Evolutionary conservation across 2,888 invertebrate genomes (phyloP), one percentile per base, ranked within the genome.

Genomic region (Phanerotoma sp.): DNA sequence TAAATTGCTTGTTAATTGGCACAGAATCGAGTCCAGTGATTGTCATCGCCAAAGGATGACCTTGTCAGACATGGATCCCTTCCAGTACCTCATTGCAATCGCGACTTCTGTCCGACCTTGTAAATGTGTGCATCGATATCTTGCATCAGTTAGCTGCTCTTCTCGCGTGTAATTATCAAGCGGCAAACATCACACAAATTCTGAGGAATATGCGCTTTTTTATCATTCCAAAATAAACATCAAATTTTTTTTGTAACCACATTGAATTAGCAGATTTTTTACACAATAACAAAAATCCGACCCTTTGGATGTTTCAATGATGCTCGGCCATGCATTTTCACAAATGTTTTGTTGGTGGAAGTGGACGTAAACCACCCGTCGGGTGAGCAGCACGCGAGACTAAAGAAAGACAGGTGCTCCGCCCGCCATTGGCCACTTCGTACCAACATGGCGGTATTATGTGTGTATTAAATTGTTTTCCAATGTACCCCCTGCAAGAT

Each of bases 391-490:
- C 70, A 68, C 71, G 69, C 67, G 67, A 66, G 64, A 65, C 65
- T 67, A 69, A 69, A 66, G 70, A 74, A 72, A 73, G 75, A 75
- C 75, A 76, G 76, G 76, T 76, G 76, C 73, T 72, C 69, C 64
- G 68, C 61, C 72, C 72, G 74, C 76, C 74, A 77, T 77, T 77
- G 76, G 76, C 75, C 73, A 72, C 71, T 73, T 72, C 70, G 54
- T 49, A 71, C 70, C 72, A 76, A 74, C 73, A 77, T 77, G 76
- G 76, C 76, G 54, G 45, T 54, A 45, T 37, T 15, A 18, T 38
- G 40, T 54, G 72, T 69, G 65, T 66, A 69, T 67, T 71, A 71
- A 73, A 66, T 63, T 60, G 61, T 66, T 66, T 49, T 49, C 42
- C 20, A 21, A 6, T 7, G 18, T 41, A 21, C 25, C 6, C 28